Evolutionary conservation across 2,888 invertebrate species (phyloP), one percentile per base, ranked within the genome.

Genomic region (Schizotus pectinicornis): DNA sequence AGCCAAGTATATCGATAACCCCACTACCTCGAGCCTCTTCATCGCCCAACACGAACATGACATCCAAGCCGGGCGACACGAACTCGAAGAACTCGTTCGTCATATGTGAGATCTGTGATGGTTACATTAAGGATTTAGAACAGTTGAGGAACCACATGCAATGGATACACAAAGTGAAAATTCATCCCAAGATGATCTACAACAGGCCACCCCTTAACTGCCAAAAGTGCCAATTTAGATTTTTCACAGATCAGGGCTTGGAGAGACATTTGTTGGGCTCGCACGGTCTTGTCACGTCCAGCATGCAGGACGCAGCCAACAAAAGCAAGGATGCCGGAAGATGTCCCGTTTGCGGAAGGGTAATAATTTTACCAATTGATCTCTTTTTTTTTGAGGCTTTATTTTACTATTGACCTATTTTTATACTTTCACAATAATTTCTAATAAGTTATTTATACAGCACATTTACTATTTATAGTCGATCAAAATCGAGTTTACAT

Each of bases 161-260:
- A 76, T 96, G 95, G 93, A 95, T 96, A 78, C 97, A 97, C 80
- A 95, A 96, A 86, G 94, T 95, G 67, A 95, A 95, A 80, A 95
- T 95, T 73, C 95, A 95, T 81, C 94, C 95, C 54, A 95, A 94
- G 82, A 95, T 95, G 95, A 94, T 95, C 69, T 92, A 94, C 81
- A 95, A 94, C 81, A 85, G 92, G 80, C 95, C 97, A 55, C 96
- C 96, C 42, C 84, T 97, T 65, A 95, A 94, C 81, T 97, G 97
- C 81, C 95, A 95, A 81, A 95, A 95, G 79, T 97, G 97, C 82
- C 94, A 95, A 81, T 94, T 92, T 79, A 86, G 95, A 74, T 98
- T 98, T 83, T 98, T 98, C 82, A 97, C 97, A 38, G 96, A 97
- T 81, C 92, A 97, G 81, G 98, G 98, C 11, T 82, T 98, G 59